Evolutionary conservation across 2,113 vertebrate species (phyloP).

Genomic region (Scomber scombrus): DNA sequence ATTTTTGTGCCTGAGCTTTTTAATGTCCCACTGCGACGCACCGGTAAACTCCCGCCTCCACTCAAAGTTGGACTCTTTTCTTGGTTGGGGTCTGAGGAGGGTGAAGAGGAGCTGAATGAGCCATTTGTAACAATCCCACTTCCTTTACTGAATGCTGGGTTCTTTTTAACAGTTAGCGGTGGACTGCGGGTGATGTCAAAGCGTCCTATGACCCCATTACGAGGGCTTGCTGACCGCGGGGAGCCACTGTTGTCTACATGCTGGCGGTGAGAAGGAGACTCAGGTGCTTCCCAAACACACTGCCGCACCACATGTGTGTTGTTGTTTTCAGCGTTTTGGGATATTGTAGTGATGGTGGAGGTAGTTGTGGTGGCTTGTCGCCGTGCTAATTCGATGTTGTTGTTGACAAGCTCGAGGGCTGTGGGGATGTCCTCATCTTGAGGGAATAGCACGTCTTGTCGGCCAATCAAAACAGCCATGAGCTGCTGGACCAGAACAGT

Average conservation of each 20-base stretch:
- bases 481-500: conserved; percentile 96
- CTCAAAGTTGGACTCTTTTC: conserved; percentile 89
- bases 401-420: conserved; percentile 86
- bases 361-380: conserved; percentile 71
- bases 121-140: conserved; percentile 98
- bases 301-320: conserved; percentile 83
- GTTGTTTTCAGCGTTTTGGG: conserved; percentile 93
- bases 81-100: conserved; percentile 79
- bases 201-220: conserved; percentile 85
- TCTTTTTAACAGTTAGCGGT: conserved; percentile 93
- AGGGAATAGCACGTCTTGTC: conserved; percentile 91
- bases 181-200: conserved; percentile 91
- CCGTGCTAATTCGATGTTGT: conserved; percentile 87
- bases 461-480: conserved; percentile 97
- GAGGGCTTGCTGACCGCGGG: conserved; percentile 89
- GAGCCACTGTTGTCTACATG: conserved; percentile 85
- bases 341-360: conserved; percentile 14
- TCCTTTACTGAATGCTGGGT: conserved; percentile 95
- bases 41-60: conserved; percentile 79
- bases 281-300: conserved; percentile 92
- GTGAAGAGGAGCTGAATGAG: conserved; percentile 94
- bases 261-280: conserved; percentile 87
- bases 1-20: conserved; percentile 93
- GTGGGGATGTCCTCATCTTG: conserved; percentile 83
- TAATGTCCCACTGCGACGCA: conserved; percentile 86